Conservation (phyloP, 1,140 invertebrate species). For the Dreissena rostriformis region DNA sequence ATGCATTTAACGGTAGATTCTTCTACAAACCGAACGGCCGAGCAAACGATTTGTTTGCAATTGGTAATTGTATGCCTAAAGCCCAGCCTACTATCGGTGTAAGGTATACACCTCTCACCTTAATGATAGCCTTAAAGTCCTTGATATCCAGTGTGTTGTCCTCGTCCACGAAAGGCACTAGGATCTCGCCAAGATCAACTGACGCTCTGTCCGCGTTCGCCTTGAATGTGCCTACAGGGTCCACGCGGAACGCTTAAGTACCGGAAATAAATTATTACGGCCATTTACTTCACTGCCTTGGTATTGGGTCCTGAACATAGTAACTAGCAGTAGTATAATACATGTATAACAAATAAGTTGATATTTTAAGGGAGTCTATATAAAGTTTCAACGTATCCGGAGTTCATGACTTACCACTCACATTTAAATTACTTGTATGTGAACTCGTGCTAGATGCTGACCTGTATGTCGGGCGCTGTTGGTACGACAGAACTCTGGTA, state of each 20-base stretch:
- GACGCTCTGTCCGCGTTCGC: conserved; percentile 31
- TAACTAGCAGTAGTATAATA: too few relatives aligned
- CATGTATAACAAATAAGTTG: too few relatives aligned
- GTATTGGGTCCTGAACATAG: too few relatives aligned
- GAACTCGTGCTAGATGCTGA: conserved; percentile 56
- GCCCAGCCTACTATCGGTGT: neutral
- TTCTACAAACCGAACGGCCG: neutral
- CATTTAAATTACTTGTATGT: neutral
- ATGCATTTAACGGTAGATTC: neutral
- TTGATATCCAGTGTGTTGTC: conserved; percentile 43
- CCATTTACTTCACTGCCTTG: too few relatives aligned
- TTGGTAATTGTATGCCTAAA: neutral
- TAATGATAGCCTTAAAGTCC: conserved; percentile 62
- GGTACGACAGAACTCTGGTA: conserved; percentile 65
- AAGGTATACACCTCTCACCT: conserved; percentile 34
- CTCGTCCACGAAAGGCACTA: conserved; percentile 51
- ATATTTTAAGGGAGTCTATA: too few relatives aligned
- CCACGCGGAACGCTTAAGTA: conserved; percentile 25
- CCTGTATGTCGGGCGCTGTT: conserved; percentile 60
- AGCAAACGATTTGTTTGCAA: neutral
- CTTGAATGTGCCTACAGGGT: conserved; percentile 65
- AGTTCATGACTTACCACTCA: too few relatives aligned
- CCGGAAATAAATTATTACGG: too few relatives aligned
- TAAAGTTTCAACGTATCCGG: too few relatives aligned
- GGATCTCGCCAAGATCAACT: conserved; percentile 53